Conservation (phyloP, 2,113 vertebrate genomes). For the Antidorcas marsupialis region DNA sequence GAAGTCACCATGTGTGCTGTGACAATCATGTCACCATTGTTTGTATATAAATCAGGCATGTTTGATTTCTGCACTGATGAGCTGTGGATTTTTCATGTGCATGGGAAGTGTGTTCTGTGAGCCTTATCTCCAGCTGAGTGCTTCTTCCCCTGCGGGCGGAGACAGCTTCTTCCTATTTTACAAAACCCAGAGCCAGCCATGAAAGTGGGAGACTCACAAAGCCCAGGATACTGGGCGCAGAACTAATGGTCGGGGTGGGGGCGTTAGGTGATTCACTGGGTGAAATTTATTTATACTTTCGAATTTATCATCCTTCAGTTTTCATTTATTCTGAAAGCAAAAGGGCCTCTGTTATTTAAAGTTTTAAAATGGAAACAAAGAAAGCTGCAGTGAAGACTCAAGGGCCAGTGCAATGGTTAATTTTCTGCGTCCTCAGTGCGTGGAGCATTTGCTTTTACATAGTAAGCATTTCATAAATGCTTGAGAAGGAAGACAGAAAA, state of each 20-base stretch:
- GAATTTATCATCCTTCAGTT: neutral
- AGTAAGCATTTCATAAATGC: neutral
- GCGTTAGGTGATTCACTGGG: neutral
- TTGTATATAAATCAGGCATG: slow-evolving; percentile 18
- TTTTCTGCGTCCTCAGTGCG: neutral
- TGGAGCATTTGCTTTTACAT: neutral
- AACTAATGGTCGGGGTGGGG: neutral
- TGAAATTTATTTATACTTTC: neutral
- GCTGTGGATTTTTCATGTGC: neutral
- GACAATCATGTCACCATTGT: slow-evolving; percentile 42
- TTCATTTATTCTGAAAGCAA: neutral
- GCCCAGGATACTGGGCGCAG: neutral
- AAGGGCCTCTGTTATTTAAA: neutral
- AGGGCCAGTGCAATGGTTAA: neutral
- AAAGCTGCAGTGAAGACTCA: neutral
- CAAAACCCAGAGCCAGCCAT: neutral
- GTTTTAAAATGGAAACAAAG: neutral
- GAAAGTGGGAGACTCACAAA: neutral
- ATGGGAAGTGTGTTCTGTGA: neutral
- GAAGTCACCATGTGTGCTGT: slow-evolving; percentile 17
- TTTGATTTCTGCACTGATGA: slow-evolving; percentile 21
- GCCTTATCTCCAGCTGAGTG: neutral
- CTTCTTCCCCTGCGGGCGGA: neutral
- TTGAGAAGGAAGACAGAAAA: neutral
- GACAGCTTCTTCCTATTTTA: neutral